A percentile compares a stretch with the other conserved stretches of the same genome.
Conservation (phyloP, 2,113 vertebrate genomes). For the Thymallus thymallus region DNA sequence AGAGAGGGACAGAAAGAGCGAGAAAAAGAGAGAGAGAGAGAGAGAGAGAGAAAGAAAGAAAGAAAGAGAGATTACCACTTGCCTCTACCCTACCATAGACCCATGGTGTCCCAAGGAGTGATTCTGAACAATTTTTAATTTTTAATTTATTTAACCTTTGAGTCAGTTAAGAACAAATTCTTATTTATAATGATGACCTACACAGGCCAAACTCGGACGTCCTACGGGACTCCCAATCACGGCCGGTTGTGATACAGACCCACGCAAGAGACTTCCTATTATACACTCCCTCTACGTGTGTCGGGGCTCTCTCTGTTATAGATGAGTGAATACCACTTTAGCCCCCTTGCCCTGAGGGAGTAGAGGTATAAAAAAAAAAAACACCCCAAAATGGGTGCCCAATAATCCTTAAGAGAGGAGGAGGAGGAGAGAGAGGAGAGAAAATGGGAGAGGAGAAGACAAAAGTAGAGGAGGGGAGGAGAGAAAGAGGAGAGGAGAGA, state of each 20-base stretch:
- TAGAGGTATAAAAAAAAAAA: slow-evolving; percentile 15
- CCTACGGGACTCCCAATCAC: too few species aligned
- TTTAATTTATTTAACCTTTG: too few species aligned
- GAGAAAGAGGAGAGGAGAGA: too few species aligned
- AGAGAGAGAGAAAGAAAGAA: neutral
- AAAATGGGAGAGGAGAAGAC: neutral
- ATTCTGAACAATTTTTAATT: slow-evolving; percentile 4
- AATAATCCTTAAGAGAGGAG: too few species aligned
- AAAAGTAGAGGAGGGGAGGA: too few species aligned
- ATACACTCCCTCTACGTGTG: neutral
- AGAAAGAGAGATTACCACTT: neutral
- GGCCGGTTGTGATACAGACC: too few species aligned
- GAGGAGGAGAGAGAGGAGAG: neutral
- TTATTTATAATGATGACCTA: too few species aligned
- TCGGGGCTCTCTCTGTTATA: neutral
- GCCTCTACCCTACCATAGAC: neutral
- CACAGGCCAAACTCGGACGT: too few species aligned
- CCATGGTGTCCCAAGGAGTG: neutral
- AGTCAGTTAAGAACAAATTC: too few species aligned
- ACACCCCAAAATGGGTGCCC: neutral
- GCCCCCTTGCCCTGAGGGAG: slow-evolving; percentile 16
- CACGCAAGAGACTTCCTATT: neutral
- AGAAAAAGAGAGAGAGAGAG: neutral
- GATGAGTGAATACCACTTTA: slow-evolving; percentile 45
- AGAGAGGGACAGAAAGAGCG: neutral